Base-by-base conservation (phyloP, 2,113 vertebrate species). In the Phalacrocorax carbo region DNA sequence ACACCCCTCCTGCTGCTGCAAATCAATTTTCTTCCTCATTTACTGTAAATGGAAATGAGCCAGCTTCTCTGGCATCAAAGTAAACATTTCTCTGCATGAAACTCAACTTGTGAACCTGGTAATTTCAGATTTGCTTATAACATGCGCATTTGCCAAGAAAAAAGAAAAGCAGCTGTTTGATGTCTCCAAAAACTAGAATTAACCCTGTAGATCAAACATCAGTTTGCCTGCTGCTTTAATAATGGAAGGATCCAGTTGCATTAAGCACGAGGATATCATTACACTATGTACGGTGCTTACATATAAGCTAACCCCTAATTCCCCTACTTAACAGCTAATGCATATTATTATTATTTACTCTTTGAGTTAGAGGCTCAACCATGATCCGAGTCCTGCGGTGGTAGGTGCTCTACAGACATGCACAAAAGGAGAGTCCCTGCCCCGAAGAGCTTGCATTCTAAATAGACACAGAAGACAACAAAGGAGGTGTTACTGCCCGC, bases 1-100 rank as follows among this genome's bases (percentile, higher is more conserved):
- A 97, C 96, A 97, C 96, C 96, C 96, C 95, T 96, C 93, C 94
- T 93, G 95, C 96, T 95, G 94, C 96, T 96, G 95, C 96, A 94
- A 97, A 97, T 97, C 97, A 97, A 97, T 97, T 97, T 97, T 97
- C 97, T 97, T 97, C 96, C 96, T 96, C 96, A 96, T 97, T 96
- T 97, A 97, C 95, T 96, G 97, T 96, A 95, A 78, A 91, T 97
- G 97, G 97, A 97, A 97, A 73, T 3, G 77, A 86, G 96, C 97
- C 97, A 97, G 89, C 48, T 91, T 88, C 94, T 96, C 86, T 87
- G 94, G 97, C 97, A 97, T 97, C 97, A 97, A 97, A 97, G 97
- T 93, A 93, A 96, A 97, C 88, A 94, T 93, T 97, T 96, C 96
- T 90, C 96, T 93, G 95, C 95, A 91, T 94, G 97, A 97, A 96